Evolutionary conservation across 2,113 vertebrate species (phyloP), one percentile per base, ranked within the genome.

Genomic region (Sorex araneus): DNA sequence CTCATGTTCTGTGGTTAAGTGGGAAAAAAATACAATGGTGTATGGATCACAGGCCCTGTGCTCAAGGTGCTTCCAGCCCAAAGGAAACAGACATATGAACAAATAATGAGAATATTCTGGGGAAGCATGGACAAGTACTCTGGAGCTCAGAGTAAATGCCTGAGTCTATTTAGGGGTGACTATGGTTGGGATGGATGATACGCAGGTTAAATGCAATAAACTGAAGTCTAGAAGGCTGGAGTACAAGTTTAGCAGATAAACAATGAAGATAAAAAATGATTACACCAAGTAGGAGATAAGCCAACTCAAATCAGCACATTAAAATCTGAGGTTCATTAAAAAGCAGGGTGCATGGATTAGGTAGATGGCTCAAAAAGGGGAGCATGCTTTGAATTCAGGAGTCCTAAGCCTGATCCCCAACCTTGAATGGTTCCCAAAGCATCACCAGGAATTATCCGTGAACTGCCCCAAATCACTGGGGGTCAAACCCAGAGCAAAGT

Each of bases 11-110:
- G 2, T 15, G 40, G 9, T 6, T 19, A n/a, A 77, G 27, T 32
- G 45, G 30, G 21, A 67, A 81, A 91, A 91, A 91, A 84, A 84
- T 19, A 63, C 34, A 92, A 67, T 9, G 18, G 19, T 60, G 34
- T 88, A 16, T 47, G n/a, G 32, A 6, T 8, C 13, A 32, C 6
- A 21, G 50, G 13, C 10, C 18, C 36, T 63, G 36, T 18, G 63
- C 6, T 71, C 50, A 79, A 34, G 82, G 36, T 34, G 11, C 19
- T 73, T 32, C 40, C 32, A 71, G 12, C 47, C n/a, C 40, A 36
- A 67, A 81, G 71, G 28, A 71, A 73, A 36, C 2, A 82, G 78
- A 67, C 32, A 27, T 36, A 13, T 30, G 32, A 85, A 57, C 28
- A 45, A 60, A 60, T 16, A 21, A n/a, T 6, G 66, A 27, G 30